These are phyloP conservation scores for Linepithema humile DNA, from an alignment of 1,140 invertebrate species.

Conservation along the genomic window DNA sequence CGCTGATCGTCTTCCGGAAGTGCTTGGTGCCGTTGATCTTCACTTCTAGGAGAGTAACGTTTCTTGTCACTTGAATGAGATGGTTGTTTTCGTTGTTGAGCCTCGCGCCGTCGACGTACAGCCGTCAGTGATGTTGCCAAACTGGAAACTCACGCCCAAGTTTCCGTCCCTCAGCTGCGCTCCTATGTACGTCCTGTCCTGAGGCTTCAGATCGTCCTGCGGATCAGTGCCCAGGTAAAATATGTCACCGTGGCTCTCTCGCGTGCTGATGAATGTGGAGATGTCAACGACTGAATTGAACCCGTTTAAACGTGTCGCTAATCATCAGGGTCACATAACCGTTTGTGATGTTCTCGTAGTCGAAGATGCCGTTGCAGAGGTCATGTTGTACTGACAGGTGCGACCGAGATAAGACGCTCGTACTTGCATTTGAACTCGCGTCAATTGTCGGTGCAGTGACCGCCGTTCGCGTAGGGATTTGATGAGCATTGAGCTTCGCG, in stretches of 20 bases:
- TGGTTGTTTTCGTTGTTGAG: slow-evolving; percentile 94
- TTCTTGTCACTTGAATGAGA: slow-evolving; percentile 92
- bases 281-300: slow-evolving; percentile 93
- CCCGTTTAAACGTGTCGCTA: slow-evolving; percentile 87
- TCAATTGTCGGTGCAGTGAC: slow-evolving; percentile 95
- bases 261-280: slow-evolving; percentile 96
- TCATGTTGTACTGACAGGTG: slow-evolving; percentile 95
- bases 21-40: slow-evolving; percentile 94
- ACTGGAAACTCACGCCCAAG: slow-evolving; percentile 91
- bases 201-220: slow-evolving; percentile 75
- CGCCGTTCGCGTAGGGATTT: slow-evolving; percentile 94
- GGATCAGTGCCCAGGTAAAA: slow-evolving; percentile 93
- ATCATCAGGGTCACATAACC: slow-evolving; percentile 90
- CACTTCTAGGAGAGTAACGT: slow-evolving; percentile 91
- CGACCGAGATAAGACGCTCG: slow-evolving; percentile 92
- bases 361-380: slow-evolving; percentile 96
- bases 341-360: slow-evolving; percentile 91
- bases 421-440: slow-evolving; percentile 94
- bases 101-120: slow-evolving; percentile 92
- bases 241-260: slow-evolving; percentile 92
- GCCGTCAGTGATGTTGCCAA: slow-evolving; percentile 92
- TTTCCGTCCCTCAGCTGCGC: slow-evolving; percentile 91
- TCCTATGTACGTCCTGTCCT: slow-evolving; percentile 90
- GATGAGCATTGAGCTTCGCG: slow-evolving; percentile 92
- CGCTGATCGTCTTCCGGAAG: slow-evolving; percentile 93